Evolutionary conservation across 2,113 vertebrate species (phyloP).

Genomic region (Rattus rattus): DNA sequence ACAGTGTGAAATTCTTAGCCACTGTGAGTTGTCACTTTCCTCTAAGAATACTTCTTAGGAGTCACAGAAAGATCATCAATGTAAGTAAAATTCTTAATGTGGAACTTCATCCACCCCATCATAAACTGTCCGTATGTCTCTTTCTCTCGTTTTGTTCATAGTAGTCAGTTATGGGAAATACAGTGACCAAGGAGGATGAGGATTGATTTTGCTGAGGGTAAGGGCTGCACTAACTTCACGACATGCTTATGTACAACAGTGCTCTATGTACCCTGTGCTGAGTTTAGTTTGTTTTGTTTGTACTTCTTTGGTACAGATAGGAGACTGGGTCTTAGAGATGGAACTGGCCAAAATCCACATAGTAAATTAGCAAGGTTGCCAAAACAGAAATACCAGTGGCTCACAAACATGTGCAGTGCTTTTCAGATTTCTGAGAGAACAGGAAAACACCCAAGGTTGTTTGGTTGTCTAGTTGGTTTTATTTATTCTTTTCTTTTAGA

Average conservation of each 20-base stretch:
- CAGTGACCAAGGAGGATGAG: neutral
- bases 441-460: neutral
- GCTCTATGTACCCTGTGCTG: neutral
- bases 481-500: neutral
- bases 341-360: slow-evolving; percentile 2
- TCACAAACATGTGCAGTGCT: neutral
- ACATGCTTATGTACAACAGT: neutral
- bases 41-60: neutral
- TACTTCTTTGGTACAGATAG: neutral
- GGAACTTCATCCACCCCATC: neutral
- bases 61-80: neutral
- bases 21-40: slow-evolving; percentile 20
- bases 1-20: neutral
- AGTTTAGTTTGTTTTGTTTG: neutral
- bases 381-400: neutral
- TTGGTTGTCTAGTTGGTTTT: neutral
- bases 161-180: neutral
- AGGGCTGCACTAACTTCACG: neutral
- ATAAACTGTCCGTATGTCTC: neutral
- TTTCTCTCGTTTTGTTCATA: slow-evolving; percentile 2
- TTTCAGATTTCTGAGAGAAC: neutral
- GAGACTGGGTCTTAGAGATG: neutral
- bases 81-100: neutral
- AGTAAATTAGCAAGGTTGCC: neutral
- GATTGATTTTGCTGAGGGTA: neutral